phyloP scores from a whole-genome alignment of 2,113 vertebrate genomes.

The Mastomys coucha region DNA sequence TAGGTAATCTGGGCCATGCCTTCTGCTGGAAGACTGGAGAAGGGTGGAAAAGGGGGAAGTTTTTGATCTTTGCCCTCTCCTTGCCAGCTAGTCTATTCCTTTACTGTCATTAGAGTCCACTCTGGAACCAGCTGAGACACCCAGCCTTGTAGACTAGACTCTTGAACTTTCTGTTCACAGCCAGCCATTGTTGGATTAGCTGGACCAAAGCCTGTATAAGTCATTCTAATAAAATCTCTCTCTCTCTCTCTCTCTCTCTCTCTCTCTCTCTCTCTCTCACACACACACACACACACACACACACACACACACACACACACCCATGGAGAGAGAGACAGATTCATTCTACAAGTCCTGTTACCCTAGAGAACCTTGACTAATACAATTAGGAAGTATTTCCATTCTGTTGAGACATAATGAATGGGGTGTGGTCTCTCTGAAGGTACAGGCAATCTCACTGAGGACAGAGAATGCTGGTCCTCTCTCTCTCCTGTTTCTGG shows the following conservation, averaged over 20 bases:
- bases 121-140: background rate
- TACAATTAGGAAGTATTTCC: background rate
- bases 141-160: background rate
- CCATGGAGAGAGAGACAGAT: too few relatives aligned
- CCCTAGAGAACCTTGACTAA: background rate
- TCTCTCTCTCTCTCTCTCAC: too few relatives aligned
- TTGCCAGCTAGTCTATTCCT: background rate
- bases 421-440: background rate
- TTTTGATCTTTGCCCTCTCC: background rate
- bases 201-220: background rate
- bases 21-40: background rate
- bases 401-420: background rate
- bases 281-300: too few relatives aligned
- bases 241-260: too few relatives aligned
- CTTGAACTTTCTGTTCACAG: background rate
- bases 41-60: too few relatives aligned
- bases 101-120: background rate
- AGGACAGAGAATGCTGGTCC: background rate
- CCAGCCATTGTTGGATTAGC: background rate
- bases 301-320: background rate
- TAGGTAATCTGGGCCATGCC: too few relatives aligned
- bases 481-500: background rate
- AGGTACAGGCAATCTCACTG: background rate
- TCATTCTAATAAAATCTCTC: too few relatives aligned
- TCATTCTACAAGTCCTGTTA: background rate